phyloP scores from a whole-genome alignment of 2,113 vertebrate genomes.

The Neodon shergylaensis region DNA sequence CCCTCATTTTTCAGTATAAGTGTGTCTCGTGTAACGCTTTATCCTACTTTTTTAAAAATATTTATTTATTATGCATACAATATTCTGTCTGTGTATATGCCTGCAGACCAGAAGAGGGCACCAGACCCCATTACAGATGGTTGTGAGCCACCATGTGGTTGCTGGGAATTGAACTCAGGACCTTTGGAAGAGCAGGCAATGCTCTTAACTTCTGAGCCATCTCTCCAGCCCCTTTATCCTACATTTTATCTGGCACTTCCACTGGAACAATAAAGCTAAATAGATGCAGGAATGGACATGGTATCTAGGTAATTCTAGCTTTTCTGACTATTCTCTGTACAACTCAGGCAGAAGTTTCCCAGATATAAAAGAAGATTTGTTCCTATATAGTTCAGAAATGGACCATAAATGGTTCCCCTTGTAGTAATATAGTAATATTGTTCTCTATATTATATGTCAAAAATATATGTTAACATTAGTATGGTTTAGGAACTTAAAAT shows the following conservation, averaged over 20 bases:
- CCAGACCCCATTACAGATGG: too few species aligned
- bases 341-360: constrained; percentile 17
- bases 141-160: too few species aligned
- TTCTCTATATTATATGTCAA: neutral
- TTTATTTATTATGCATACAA: too few species aligned
- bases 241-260: constrained; percentile 25
- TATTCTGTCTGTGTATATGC: too few species aligned
- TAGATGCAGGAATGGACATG: neutral
- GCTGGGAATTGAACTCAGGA: too few species aligned
- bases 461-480: neutral
- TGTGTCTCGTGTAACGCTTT: neutral
- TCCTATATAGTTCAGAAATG: neutral
- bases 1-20: neutral
- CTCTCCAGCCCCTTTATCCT: too few species aligned
- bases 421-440: neutral
- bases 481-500: neutral
- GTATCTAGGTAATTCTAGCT: neutral
- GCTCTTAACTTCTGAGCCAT: too few species aligned
- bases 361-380: constrained; percentile 35
- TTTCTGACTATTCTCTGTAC: constrained; percentile 28
- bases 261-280: neutral
- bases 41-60: constrained; percentile 1
- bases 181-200: too few species aligned
- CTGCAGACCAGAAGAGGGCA: too few species aligned
- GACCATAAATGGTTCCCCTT: neutral